Evolutionary conservation across 1,140 invertebrate species (phyloP).

Genomic region (Polyergus mexicanus): DNA sequence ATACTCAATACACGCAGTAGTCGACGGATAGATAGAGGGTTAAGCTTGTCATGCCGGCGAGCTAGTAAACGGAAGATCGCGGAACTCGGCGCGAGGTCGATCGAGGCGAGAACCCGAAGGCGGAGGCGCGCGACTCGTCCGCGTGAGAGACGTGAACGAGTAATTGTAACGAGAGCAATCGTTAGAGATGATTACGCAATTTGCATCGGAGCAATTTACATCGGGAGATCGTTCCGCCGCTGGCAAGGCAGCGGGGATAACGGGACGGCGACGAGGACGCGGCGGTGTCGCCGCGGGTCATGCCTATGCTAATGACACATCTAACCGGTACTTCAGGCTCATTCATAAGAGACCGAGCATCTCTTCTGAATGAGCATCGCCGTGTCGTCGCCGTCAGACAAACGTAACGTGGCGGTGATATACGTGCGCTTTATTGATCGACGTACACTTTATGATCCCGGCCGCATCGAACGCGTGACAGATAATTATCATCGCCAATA

Average conservation of each 20-base stretch:
- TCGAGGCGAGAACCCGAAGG: constrained; percentile 31
- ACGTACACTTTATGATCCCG: constrained; percentile 20
- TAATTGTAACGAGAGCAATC: constrained; percentile 59
- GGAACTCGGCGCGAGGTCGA: constrained; percentile 26
- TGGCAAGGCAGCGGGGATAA: constrained; percentile 74
- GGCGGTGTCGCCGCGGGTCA: constrained; percentile 74
- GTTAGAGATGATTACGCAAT: constrained; percentile 75
- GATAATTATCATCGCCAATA: constrained; percentile 25
- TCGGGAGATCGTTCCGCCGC: constrained; percentile 67
- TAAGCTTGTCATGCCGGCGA: neutral
- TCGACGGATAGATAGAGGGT: neutral
- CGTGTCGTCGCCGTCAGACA: neutral
- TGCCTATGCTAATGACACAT: constrained; percentile 77
- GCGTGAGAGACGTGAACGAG: constrained; percentile 8
- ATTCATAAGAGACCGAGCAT: constrained; percentile 68
- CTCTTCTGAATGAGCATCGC: constrained; percentile 64
- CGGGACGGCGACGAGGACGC: constrained; percentile 71
- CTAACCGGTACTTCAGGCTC: constrained; percentile 66
- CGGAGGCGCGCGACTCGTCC: constrained; percentile 21
- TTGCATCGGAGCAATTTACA: constrained; percentile 70
- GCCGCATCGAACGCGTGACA: constrained; percentile 8
- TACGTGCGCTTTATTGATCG: constrained; percentile 37
- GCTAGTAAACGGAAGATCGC: neutral
- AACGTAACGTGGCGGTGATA: neutral
- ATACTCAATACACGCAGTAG: neutral